phyloP scores from a whole-genome alignment of 2,888 invertebrate genomes.

The Branchipolynoe longqiensis region DNA sequence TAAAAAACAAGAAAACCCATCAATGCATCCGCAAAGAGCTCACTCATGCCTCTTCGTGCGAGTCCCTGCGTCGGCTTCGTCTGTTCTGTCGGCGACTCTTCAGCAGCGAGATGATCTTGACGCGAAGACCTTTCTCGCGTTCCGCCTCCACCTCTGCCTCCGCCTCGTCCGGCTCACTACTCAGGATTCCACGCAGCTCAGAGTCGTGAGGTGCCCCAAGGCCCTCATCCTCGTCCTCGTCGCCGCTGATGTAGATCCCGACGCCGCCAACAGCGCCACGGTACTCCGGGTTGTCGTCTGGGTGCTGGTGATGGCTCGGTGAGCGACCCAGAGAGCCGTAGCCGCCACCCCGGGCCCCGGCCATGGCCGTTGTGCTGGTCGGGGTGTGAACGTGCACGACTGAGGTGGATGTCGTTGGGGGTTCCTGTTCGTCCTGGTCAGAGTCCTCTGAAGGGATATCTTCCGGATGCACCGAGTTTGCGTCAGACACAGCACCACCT shows the following conservation, averaged over 20 bases:
- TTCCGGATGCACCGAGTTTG: conserved; percentile 37
- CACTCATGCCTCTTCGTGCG: conserved; percentile 23
- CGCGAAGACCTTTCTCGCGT: background rate
- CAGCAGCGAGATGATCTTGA: conserved; percentile 49
- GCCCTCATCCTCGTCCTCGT: background rate
- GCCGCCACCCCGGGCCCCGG: background rate
- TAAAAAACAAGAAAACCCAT: too few relatives aligned
- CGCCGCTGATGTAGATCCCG: background rate
- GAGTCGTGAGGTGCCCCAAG: background rate
- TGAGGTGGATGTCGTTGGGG: background rate
- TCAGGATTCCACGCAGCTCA: conserved; percentile 12
- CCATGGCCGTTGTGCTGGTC: background rate
- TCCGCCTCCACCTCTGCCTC: background rate
- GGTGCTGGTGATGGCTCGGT: background rate
- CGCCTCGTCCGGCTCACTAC: conserved; percentile 33
- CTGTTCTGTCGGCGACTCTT: background rate
- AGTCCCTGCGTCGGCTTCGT: background rate
- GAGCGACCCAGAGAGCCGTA: conserved; percentile 32
- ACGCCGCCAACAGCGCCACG: conserved; percentile 34
- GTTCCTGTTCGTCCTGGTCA: background rate
- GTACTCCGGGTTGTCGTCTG: conserved; percentile 36
- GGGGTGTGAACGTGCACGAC: background rate
- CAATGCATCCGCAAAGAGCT: too few relatives aligned
- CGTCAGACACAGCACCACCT: conserved; percentile 18
- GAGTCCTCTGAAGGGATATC: background rate